A percentile compares a stretch with the other conserved stretches of the same genome.
These are phyloP conservation scores for Varanus salvator DNA, from an alignment of 2,113 vertebrate species.

Conservation along the genomic window DNA sequence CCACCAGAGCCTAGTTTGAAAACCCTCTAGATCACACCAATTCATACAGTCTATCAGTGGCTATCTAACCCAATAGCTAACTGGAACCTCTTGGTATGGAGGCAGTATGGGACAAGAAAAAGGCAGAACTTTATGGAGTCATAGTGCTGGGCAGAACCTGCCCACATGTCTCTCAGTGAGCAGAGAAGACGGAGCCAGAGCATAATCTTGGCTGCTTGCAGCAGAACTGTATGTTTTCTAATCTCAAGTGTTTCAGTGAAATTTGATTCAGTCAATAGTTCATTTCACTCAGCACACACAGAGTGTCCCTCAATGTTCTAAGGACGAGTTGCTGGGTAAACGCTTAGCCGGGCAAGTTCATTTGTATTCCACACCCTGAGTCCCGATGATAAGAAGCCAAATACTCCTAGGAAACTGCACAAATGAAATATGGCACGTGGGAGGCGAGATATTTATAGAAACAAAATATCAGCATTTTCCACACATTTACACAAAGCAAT, in stretches of 20 bases:
- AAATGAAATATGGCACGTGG: slow-evolving; percentile 73
- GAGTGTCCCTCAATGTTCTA: slow-evolving; percentile 56
- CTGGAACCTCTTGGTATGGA: not conserved
- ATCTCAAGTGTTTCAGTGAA: slow-evolving; percentile 56
- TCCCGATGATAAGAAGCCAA: slow-evolving; percentile 78
- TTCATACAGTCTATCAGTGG: not conserved
- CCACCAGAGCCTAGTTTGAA: not conserved
- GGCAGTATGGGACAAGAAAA: not conserved
- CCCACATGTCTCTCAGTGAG: slow-evolving; percentile 1
- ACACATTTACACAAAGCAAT: slow-evolving; percentile 83
- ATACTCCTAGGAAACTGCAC: slow-evolving; percentile 76
- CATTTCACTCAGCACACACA: slow-evolving; percentile 61
- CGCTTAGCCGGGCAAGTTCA: slow-evolving; percentile 46
- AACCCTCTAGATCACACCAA: not conserved
- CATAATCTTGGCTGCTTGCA: slow-evolving; percentile 62
- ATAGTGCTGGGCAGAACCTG: too few species aligned
- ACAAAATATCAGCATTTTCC: slow-evolving; percentile 85
- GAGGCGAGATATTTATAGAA: slow-evolving; percentile 85
- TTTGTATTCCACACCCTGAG: slow-evolving; percentile 75
- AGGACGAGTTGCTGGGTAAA: slow-evolving; percentile 56
- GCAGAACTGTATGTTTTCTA: slow-evolving; percentile 65
- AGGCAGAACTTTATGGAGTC: not conserved
- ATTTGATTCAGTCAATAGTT: slow-evolving; percentile 60
- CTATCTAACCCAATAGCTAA: not conserved
- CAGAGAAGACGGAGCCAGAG: slow-evolving; percentile 39